Evolutionary conservation across 2,888 invertebrate genomes (phyloP), one percentile per base, ranked within the genome.

Genomic region (Hylaea fasciaria): DNA sequence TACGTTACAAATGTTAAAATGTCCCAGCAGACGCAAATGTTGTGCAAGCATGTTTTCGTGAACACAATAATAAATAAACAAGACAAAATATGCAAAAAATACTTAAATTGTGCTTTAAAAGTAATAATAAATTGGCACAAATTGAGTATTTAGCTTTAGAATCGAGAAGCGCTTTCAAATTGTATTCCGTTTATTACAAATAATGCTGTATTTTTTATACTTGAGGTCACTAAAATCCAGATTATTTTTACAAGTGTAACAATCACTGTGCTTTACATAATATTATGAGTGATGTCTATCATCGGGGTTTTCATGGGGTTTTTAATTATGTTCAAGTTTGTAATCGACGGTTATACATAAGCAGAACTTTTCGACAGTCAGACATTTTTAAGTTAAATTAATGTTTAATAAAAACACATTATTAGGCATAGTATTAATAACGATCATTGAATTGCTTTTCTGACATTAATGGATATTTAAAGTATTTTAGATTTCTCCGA

Each of bases 81-180:
- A 17, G 1, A 44, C 12, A 22, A 47, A 8, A 43, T 22, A 46
- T 51, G 50, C 47, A 44, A 39, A 17, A 29, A 53, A 32, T 29
- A 55, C 12, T 35, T 59, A 71, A 70, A 39, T 67, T 74, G 74
- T 75, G 78, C 74, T 72, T 66, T 74, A 70, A 75, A 71, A 73
- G 71, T 68, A 72, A 77, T 57, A 70, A 68, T 64, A 73, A 71
- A 81, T 88, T 89, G 88, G 87, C 89, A 89, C 89, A 76, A 79
- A 79, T 79, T 83, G 86, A 88, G 86, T 87, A 86, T 87, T 84
- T 69, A 77, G 76, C 78, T 69, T 61, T 74, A 76, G 70, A 68
- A 78, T 73, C 57, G 22, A 16, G 16, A 39, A 47, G 22, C 7
- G 22, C 11, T 14, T 17, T 43, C 10, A 11, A 17, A 0, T 37